These are phyloP conservation scores for Lissocephala sabroskyi DNA, from an alignment of 2,888 invertebrate genomes.

Conservation along the genomic window DNA sequence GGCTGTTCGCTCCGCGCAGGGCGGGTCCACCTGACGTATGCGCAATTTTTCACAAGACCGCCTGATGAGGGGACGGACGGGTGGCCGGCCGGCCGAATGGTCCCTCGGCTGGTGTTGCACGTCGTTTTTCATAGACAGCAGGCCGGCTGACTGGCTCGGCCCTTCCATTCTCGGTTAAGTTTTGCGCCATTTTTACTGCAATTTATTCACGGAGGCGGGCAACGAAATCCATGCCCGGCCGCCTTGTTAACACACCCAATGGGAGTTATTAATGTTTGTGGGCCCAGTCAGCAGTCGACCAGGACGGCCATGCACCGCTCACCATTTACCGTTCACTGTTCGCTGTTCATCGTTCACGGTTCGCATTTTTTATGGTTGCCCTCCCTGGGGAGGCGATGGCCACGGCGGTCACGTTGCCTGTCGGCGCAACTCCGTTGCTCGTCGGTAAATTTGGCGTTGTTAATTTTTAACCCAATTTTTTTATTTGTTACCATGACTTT, in stretches of 20 bases:
- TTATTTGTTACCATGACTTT: background rate
- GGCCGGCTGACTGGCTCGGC: slow-evolving; percentile 15
- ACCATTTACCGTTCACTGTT: too few relatives aligned
- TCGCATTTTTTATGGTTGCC: slow-evolving; percentile 57
- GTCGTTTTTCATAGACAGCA: slow-evolving; percentile 51
- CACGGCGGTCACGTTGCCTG: slow-evolving; percentile 38
- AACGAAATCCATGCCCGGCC: slow-evolving; percentile 44
- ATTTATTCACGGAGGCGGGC: slow-evolving; percentile 43
- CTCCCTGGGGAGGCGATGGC: slow-evolving; percentile 28
- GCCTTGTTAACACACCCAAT: slow-evolving; percentile 66
- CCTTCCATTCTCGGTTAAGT: slow-evolving; percentile 30
- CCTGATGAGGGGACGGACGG: too few relatives aligned
- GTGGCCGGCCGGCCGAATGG: too few relatives aligned
- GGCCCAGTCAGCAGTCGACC: slow-evolving; percentile 31
- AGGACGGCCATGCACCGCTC: slow-evolving; percentile 4
- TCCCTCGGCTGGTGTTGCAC: slow-evolving; percentile 50
- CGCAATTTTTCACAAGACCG: slow-evolving; percentile 44
- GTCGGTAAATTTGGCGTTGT: slow-evolving; percentile 54
- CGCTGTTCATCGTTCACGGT: background rate
- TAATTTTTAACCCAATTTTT: slow-evolving; percentile 59
- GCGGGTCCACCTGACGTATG: slow-evolving; percentile 52
- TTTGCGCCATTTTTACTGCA: slow-evolving; percentile 50
- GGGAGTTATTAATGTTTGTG: slow-evolving; percentile 65
- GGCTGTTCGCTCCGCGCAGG: slow-evolving; percentile 7
- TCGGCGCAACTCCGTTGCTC: slow-evolving; percentile 10